phyloP scores from a whole-genome alignment of 2,113 vertebrate species.

The Odobenus rosmarus region DNA sequence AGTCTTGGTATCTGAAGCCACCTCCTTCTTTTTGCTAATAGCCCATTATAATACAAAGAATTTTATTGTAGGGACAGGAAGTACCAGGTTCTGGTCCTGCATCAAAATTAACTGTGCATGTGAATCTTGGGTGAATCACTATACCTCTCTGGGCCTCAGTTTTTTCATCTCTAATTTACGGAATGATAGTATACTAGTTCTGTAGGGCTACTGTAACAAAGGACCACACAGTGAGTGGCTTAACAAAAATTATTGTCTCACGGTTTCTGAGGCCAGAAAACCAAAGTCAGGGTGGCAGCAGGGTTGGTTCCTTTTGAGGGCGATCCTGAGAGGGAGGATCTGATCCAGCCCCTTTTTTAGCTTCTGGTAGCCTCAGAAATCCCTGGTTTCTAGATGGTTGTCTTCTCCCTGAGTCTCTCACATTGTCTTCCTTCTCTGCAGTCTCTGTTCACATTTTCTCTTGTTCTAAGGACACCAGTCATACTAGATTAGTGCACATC shows the following conservation, averaged over 20 bases:
- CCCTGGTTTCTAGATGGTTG: background rate
- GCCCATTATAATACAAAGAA: background rate
- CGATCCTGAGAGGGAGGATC: background rate
- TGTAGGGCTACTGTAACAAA: background rate
- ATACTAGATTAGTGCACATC: background rate
- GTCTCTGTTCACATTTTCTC: background rate
- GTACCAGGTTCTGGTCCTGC: background rate
- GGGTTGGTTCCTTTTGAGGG: no score
- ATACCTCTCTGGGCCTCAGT: background rate
- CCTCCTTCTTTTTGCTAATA: background rate
- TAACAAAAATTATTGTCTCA: background rate
- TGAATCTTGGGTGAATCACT: background rate
- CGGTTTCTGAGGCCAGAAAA: background rate
- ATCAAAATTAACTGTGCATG: background rate
- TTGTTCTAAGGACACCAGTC: background rate
- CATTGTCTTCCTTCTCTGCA: no score
- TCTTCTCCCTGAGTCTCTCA: background rate
- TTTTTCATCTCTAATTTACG: background rate
- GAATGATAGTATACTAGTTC: background rate
- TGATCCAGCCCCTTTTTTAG: no score
- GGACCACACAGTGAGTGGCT: background rate
- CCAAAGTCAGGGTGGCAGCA: background rate
- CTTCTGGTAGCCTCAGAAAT: background rate
- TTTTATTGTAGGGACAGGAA: background rate
- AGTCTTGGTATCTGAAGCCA: background rate